Evolutionary conservation across 2,113 vertebrate species (phyloP).

Genomic region (Oceanites oceanicus): DNA sequence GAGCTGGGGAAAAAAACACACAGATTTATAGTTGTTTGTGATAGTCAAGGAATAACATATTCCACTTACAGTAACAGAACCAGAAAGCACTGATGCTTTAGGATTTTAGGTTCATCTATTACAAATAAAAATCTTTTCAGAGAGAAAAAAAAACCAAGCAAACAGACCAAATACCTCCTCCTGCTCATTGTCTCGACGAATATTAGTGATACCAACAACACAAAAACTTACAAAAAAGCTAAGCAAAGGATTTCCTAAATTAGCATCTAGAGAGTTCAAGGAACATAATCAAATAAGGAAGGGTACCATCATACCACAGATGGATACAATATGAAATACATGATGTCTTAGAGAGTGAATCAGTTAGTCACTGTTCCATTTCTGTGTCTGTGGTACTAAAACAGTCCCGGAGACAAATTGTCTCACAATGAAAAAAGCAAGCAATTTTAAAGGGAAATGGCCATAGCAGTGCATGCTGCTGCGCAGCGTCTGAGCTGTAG

Average conservation of each 20-base stretch:
- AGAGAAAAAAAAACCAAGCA: background rate
- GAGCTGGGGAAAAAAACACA: background rate
- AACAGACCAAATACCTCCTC: background rate
- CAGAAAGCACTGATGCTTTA: background rate
- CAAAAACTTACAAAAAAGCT: background rate
- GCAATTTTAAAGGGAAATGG: background rate
- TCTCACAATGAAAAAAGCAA: background rate
- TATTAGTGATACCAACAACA: background rate
- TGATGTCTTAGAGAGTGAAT: background rate
- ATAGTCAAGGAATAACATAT: background rate
- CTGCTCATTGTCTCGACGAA: background rate
- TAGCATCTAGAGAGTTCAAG: background rate
- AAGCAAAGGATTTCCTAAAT: background rate
- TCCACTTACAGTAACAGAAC: background rate
- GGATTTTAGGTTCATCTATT: background rate
- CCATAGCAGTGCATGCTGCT: fast-evolving
- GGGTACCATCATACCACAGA: background rate
- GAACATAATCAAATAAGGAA: background rate
- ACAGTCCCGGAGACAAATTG: background rate
- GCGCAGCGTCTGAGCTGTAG: background rate
- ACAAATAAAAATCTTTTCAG: background rate
- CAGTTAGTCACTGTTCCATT: background rate
- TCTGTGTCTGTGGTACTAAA: background rate
- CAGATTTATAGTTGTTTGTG: background rate
- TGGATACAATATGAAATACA: background rate